Conservation (phyloP, 1,140 invertebrate genomes). For the Aphis craccivora region DNA sequence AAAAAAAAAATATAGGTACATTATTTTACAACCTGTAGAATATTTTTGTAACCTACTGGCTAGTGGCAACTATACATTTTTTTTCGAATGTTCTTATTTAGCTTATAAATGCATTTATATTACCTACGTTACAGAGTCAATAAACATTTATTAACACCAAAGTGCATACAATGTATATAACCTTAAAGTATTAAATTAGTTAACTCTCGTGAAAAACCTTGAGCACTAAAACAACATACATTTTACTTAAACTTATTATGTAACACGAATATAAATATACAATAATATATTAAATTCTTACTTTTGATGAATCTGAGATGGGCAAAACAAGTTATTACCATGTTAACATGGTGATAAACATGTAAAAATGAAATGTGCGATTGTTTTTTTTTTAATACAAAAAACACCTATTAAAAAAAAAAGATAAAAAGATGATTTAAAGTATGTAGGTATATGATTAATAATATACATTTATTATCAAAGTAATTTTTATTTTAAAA, state of each 20-base stretch:
- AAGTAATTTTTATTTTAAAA: background rate
- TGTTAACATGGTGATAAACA: constrained; percentile 72
- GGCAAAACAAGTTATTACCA: constrained; percentile 61
- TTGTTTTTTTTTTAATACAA: constrained; percentile 71
- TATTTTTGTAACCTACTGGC: background rate
- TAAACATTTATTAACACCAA: background rate
- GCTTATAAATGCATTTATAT: background rate
- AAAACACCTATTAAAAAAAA: constrained; percentile 65
- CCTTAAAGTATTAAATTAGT: background rate
- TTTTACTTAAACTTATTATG: background rate
- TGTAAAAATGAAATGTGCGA: constrained; percentile 72
- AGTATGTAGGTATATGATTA: background rate
- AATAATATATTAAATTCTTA: background rate
- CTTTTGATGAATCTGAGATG: constrained; percentile 28
- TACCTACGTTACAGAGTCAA: background rate
- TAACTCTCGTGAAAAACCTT: background rate
- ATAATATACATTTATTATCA: background rate
- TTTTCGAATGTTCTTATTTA: background rate
- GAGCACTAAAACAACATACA: background rate
- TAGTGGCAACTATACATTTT: no score
- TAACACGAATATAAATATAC: background rate
- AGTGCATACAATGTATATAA: background rate
- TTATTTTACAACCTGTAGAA: background rate
- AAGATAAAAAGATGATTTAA: background rate
- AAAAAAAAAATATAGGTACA: background rate